phyloP scores from a whole-genome alignment of 2,113 vertebrate species.

The Struthio camelus region DNA sequence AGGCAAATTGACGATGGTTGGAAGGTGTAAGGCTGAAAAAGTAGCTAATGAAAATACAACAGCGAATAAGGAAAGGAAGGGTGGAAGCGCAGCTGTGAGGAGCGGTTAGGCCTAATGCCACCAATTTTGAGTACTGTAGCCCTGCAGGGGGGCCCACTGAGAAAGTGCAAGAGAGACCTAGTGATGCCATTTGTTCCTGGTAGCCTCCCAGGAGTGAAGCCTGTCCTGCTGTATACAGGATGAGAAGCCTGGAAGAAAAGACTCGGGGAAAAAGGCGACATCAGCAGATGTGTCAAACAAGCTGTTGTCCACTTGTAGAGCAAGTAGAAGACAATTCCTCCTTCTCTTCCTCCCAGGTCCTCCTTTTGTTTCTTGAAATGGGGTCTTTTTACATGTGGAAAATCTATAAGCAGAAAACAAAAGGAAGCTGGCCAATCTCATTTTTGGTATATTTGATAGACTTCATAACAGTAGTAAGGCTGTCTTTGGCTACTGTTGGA shows the following conservation, averaged over 20 bases:
- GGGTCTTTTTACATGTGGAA: not conserved
- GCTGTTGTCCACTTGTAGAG: not conserved
- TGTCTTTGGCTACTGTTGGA: not conserved
- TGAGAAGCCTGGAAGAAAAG: not conserved
- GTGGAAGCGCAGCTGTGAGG: not conserved
- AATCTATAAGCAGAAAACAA: slow-evolving; percentile 52
- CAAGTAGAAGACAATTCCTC: not conserved
- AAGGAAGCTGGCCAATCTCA: not conserved
- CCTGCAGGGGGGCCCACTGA: rapidly evolving
- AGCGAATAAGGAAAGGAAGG: not conserved
- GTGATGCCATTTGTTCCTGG: not conserved
- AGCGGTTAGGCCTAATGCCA: rapidly evolving
- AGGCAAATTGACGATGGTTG: not conserved
- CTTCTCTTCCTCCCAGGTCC: not conserved
- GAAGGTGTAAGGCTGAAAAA: not conserved
- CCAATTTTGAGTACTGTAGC: rapidly evolving
- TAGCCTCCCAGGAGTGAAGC: not conserved
- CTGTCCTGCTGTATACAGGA: not conserved
- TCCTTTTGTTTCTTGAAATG: slow-evolving; percentile 7
- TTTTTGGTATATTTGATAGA: slow-evolving; percentile 11
- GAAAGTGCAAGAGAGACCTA: not conserved
- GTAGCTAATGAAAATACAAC: not conserved
- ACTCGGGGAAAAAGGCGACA: not conserved
- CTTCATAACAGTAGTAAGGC: not conserved
- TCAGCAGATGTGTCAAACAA: not conserved